These are phyloP conservation scores for Burhinus oedicnemus DNA, from an alignment of 2,113 vertebrate species.

Conservation along the genomic window DNA sequence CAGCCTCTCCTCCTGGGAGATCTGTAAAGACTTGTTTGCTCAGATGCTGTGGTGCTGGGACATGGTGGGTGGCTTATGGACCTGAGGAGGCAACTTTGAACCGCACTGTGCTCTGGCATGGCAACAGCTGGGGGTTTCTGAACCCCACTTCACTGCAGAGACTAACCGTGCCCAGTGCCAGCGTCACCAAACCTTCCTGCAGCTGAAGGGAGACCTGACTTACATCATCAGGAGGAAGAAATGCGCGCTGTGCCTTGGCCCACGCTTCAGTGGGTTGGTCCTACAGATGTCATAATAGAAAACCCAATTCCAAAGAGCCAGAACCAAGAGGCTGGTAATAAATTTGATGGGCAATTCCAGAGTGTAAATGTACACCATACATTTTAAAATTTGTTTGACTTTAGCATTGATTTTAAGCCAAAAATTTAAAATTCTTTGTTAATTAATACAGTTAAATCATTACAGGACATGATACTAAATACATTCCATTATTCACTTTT, in stretches of 20 bases:
- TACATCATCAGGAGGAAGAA: not conserved
- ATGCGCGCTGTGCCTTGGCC: accelerated
- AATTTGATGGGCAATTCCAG: not conserved
- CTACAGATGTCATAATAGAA: not conserved
- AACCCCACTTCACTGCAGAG: not conserved
- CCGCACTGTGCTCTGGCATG: accelerated
- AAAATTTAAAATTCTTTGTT: not conserved
- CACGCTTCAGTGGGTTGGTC: not conserved
- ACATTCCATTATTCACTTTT: not conserved
- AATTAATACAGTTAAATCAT: not conserved
- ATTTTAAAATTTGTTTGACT: not conserved
- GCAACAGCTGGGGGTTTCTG: not conserved
- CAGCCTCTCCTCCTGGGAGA: not conserved
- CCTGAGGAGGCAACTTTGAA: accelerated
- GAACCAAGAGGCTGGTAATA: not conserved
- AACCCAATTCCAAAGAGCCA: not conserved
- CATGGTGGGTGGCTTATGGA: not conserved
- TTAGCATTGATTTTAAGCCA: not conserved
- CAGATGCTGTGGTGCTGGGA: not conserved
- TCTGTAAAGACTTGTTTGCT: not conserved
- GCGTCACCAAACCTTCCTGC: not conserved
- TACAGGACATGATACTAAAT: not conserved
- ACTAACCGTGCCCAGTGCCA: not conserved
- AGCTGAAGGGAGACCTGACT: not conserved
- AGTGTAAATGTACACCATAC: not conserved